These are phyloP conservation scores for Cinara cedri DNA, from an alignment of 2,888 invertebrate genomes.

Conservation along the genomic window DNA sequence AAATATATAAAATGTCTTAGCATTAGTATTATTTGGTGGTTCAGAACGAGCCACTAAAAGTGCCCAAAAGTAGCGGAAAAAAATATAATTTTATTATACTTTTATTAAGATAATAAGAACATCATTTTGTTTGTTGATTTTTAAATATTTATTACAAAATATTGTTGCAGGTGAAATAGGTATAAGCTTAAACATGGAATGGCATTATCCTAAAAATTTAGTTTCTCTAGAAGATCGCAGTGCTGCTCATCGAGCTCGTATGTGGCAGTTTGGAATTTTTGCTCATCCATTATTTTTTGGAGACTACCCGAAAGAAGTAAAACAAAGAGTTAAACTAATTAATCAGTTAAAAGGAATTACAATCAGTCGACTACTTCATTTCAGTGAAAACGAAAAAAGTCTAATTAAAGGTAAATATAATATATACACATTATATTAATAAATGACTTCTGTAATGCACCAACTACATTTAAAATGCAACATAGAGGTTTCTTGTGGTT, in stretches of 20 bases:
- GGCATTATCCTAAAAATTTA: conserved; percentile 35
- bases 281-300: conserved; percentile 47
- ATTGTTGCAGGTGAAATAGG: conserved; percentile 18
- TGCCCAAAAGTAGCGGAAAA: too few relatives aligned
- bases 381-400: conserved; percentile 25
- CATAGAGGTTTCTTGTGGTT: too few relatives aligned
- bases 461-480: too few relatives aligned
- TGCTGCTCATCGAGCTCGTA: conserved; percentile 37
- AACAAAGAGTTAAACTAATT: conserved; percentile 1
- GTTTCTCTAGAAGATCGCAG: conserved; percentile 29
- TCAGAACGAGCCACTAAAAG: too few relatives aligned
- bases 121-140: too few relatives aligned
- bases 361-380: conserved; percentile 17
- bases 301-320: conserved; percentile 34
- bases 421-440: background rate
- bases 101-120: too few relatives aligned
- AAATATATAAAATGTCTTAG: too few relatives aligned
- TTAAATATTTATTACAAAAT: background rate
- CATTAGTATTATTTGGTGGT: too few relatives aligned
- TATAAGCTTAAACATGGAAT: conserved; percentile 40
- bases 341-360: conserved; percentile 26
- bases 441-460: too few relatives aligned
- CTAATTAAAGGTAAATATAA: conserved; percentile 28
- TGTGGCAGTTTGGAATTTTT: conserved; percentile 45
- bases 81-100: too few relatives aligned